A percentile compares a stretch with the other conserved stretches of the same genome.
Conservation (phyloP, 2,113 vertebrate species). For the Etheostoma cragini region DNA sequence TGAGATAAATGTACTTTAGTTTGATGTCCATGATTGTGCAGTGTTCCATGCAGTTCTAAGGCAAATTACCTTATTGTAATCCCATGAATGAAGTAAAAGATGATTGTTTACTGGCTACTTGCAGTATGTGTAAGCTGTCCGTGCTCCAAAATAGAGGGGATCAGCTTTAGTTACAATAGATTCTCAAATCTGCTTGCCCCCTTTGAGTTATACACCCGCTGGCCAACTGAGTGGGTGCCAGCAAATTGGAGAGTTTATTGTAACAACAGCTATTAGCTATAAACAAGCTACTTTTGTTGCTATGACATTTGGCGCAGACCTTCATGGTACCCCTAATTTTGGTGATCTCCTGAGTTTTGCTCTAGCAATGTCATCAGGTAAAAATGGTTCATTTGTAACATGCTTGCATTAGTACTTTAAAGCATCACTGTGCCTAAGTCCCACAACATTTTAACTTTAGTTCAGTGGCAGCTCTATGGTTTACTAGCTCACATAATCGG, state of each 20-base stretch:
- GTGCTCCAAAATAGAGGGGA: slow-evolving; percentile 9
- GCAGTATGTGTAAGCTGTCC: slow-evolving; percentile 19
- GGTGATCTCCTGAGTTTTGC: not conserved
- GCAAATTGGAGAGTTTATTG: too few relatives aligned
- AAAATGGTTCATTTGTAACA: not conserved
- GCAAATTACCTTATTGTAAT: slow-evolving; percentile 31
- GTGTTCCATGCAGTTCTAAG: not conserved
- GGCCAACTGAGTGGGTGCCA: too few relatives aligned
- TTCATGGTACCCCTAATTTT: too few relatives aligned
- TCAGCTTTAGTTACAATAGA: slow-evolving; percentile 11
- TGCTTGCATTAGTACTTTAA: not conserved
- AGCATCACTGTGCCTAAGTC: too few relatives aligned
- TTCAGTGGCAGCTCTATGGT: not conserved
- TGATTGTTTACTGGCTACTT: slow-evolving; percentile 24
- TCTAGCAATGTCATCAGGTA: not conserved
- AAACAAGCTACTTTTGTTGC: too few relatives aligned
- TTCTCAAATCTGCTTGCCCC: not conserved
- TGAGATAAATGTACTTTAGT: not conserved
- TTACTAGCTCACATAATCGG: not conserved
- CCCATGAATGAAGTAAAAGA: slow-evolving; percentile 27
- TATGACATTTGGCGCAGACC: not conserved
- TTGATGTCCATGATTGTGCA: slow-evolving; percentile 8
- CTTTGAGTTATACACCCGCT: not conserved
- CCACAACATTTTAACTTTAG: not conserved
- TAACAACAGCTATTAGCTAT: too few relatives aligned